These are phyloP conservation scores for Pelobates fuscus DNA, from an alignment of 2,113 vertebrate genomes.

Conservation along the genomic window DNA sequence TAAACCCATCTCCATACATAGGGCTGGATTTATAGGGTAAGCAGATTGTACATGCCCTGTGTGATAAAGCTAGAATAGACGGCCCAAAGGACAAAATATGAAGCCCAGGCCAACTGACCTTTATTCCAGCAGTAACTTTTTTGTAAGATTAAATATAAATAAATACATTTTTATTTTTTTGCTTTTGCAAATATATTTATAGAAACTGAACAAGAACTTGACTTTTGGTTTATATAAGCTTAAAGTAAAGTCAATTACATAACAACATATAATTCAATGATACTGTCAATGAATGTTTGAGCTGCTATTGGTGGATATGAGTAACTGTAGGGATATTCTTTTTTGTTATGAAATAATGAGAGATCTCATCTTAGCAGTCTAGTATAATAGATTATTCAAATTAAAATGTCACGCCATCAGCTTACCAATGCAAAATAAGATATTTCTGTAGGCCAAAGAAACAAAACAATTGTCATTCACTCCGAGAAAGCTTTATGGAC, in stretches of 20 bases:
- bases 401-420: constrained; percentile 62
- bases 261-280: background rate
- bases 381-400: constrained; percentile 76
- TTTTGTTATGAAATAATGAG: background rate
- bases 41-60: too few relatives aligned
- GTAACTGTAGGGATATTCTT: background rate
- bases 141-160: too few relatives aligned
- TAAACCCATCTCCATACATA: too few relatives aligned
- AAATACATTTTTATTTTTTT: too few relatives aligned
- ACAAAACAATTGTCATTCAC: constrained; percentile 69
- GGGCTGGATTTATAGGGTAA: too few relatives aligned
- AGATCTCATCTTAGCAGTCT: background rate
- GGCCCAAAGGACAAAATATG: too few relatives aligned
- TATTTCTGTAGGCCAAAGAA: constrained; percentile 68
- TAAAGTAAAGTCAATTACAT: too few relatives aligned
- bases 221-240: too few relatives aligned
- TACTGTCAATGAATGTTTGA: background rate
- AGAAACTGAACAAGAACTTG: background rate
- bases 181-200: background rate
- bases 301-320: background rate
- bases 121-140: too few relatives aligned
- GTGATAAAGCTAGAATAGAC: too few relatives aligned
- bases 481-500: constrained; percentile 70
- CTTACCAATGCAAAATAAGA: constrained; percentile 72
- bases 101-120: too few relatives aligned